Conservation (phyloP, 2,797 vertebrate species). For the Betta splendens region DNA sequence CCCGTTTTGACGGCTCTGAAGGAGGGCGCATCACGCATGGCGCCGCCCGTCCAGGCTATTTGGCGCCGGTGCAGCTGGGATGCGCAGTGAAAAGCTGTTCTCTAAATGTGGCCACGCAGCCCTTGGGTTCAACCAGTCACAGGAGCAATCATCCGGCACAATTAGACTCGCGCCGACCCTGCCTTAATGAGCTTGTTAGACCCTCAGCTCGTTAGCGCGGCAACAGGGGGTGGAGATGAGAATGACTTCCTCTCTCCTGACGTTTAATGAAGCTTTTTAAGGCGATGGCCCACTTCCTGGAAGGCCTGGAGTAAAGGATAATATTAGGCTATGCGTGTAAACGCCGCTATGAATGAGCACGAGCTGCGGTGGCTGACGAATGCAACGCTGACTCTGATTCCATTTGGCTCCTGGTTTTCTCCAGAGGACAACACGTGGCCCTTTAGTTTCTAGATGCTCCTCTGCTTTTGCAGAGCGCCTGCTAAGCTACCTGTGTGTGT, state of each 20-base stretch:
- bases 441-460: not conserved
- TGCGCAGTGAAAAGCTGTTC: not conserved
- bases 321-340: conserved; percentile 3
- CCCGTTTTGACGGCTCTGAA: too few relatives aligned
- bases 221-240: conserved; percentile 50
- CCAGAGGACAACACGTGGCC: not conserved
- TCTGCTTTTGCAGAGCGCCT: not conserved
- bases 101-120: conserved; percentile 51
- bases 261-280: conserved; percentile 45
- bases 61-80: conserved; percentile 3
- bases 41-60: too few relatives aligned
- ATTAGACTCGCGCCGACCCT: conserved; percentile 54
- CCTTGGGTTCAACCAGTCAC: conserved; percentile 53
- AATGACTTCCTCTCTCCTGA: conserved; percentile 26
- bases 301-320: conserved; percentile 33
- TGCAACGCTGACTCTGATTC: not conserved
- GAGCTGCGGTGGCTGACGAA: not conserved
- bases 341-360: not conserved
- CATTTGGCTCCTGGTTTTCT: not conserved
- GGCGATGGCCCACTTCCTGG: conserved; percentile 51
- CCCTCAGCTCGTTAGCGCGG: conserved; percentile 64
- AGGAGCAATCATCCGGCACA: conserved; percentile 61
- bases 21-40: too few relatives aligned
- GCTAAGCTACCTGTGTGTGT: not conserved
- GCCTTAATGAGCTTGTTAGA: conserved; percentile 64